Evolutionary conservation across 2,888 invertebrate genomes (phyloP).

Genomic region (Pterobdella sp.): DNA sequence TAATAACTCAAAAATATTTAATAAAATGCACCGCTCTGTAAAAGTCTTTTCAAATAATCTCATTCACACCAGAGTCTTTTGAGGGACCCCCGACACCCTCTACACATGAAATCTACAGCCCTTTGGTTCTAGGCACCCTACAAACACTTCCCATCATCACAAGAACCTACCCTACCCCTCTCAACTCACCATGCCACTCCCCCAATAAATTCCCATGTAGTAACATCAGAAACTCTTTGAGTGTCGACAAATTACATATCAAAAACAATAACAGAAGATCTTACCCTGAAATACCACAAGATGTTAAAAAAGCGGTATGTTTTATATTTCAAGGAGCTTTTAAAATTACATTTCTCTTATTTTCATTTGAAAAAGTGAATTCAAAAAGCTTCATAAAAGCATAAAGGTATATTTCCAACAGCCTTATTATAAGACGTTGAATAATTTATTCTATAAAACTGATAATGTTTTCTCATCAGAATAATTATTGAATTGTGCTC

Average conservation of each 20-base stretch:
- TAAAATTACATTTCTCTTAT: no score
- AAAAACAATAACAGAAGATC: neutral
- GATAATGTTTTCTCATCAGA: no score
- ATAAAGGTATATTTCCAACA: no score
- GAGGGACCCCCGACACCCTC: conserved; percentile 36
- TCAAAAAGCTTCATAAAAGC: no score
- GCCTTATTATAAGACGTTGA: no score
- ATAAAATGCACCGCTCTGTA: no score
- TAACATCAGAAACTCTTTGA: conserved; percentile 6
- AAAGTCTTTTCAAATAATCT: no score
- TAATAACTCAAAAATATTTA: no score
- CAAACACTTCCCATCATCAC: conserved; percentile 66
- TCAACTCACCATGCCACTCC: conserved; percentile 60
- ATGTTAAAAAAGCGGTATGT: neutral
- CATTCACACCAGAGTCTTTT: neutral
- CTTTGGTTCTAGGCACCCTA: conserved; percentile 17
- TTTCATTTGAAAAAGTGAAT: no score
- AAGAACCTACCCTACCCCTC: conserved; percentile 88
- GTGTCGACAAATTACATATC: conserved; percentile 9
- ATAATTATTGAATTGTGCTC: no score
- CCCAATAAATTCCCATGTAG: conserved; percentile 13
- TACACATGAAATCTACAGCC: conserved; percentile 6
- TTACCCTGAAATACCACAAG: neutral
- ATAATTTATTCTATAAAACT: no score
- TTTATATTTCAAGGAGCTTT: no score